Evolutionary conservation across 2,113 vertebrate genomes (phyloP), one percentile per base, ranked within the genome.

Genomic region (Dolichotis patagonum): DNA sequence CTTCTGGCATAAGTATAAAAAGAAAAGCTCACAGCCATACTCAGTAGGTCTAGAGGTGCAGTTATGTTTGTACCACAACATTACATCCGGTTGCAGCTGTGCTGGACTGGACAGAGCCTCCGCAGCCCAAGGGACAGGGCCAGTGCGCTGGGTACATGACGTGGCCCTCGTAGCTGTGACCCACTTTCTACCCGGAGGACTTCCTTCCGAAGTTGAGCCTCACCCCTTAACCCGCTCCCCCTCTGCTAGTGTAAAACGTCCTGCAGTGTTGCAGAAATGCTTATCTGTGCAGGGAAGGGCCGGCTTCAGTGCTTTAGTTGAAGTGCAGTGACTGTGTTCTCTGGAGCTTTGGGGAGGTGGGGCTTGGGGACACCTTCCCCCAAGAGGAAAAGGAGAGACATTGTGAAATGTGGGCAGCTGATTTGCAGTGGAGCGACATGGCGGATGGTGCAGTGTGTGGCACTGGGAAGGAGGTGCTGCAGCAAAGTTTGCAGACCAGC

Each of bases 1-100:
- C 92, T 49, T 5, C 22, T 49, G 73, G 97, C 77, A 38, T 90
- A 94, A 75, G n/a, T 97, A 96, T 90, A 92, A 98, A 96, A 84
- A 95, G 96, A 90, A 92, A 85, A 94, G 95, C 96, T 90, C 73
- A 86, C 88, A 93, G 10, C 58, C 96, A 56, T 97, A 92, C 94
- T 94, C 88, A 87, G 94, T 97, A 97, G 75, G 81, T 96, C 95
- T 92, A 77, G 85, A 54, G 56, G 30, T 24, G 32, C 20, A 24
- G 22, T 67, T 69, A 5, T 19, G 69, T 88, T 67, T n/a, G 46
- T 24, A 12, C 12, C 24, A 41, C 19, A 28, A 11, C 3, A 11
- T 46, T 41, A 8, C 38, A 20, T 89, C 24, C 17, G 19, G 1
- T 38, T 54, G 63, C 62, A 0, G 38, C 71, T 46, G 26, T 7